Percentiles rank a stretch among this genome's conserved stretches.
Evolutionary conservation across 30 jellyfish, hydroid and myxozoan genomes (phyloP).

Genomic region (Nemopilema nomurai): DNA sequence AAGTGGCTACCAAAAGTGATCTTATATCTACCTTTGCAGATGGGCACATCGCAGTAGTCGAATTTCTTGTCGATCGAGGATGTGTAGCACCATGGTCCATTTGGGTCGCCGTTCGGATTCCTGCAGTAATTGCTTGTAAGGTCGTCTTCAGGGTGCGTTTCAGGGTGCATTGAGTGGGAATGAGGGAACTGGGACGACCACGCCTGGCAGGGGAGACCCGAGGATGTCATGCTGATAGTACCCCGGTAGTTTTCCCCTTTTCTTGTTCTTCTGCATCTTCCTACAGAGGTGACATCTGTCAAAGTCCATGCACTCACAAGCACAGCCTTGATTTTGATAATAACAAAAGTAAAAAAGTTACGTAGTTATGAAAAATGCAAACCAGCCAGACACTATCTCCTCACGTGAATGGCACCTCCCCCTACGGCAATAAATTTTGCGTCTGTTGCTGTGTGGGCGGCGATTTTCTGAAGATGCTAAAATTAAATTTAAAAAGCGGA

Average conservation of each 20-base stretch:
- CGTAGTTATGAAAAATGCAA: too few relatives aligned
- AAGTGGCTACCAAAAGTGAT: not conserved
- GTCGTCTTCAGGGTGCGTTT: constrained; percentile 27
- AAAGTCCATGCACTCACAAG: too few relatives aligned
- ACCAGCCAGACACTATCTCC: too few relatives aligned
- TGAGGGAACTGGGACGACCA: constrained; percentile 35
- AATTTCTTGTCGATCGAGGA: not conserved
- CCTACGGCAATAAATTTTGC: too few relatives aligned
- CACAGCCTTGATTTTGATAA: too few relatives aligned
- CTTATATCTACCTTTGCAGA: constrained; percentile 1
- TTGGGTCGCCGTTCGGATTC: constrained; percentile 42
- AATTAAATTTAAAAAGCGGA: too few relatives aligned
- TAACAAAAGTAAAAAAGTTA: too few relatives aligned
- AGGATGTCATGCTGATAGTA: constrained; percentile 7
- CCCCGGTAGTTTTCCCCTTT: constrained; percentile 30
- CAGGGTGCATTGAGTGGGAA: constrained; percentile 11
- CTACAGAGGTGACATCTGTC: not conserved
- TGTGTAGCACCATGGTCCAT: constrained; percentile 66
- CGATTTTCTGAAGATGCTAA: too few relatives aligned
- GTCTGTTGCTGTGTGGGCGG: too few relatives aligned
- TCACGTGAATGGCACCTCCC: too few relatives aligned
- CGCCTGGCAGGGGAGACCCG: constrained; percentile 18
- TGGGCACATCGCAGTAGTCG: constrained; percentile 35
- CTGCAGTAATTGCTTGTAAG: constrained; percentile 31
- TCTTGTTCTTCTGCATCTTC: constrained; percentile 18